These are phyloP conservation scores for Lasius fuliginosus DNA, from an alignment of 2,888 invertebrate species.

Conservation along the genomic window DNA sequence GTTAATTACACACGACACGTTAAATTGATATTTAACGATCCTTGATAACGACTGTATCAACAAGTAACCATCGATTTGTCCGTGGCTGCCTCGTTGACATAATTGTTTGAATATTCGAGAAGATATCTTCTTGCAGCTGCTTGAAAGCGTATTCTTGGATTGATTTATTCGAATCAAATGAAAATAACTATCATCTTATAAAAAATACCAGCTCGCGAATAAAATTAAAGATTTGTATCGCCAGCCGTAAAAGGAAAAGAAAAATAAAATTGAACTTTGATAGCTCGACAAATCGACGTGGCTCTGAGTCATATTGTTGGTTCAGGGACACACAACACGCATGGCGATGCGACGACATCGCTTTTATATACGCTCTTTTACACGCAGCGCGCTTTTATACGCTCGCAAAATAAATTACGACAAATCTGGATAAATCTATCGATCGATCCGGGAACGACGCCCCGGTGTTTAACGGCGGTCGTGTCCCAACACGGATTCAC, in stretches of 20 bases:
- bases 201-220: not conserved
- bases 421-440: slow-evolving; percentile 64
- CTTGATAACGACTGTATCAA: slow-evolving; percentile 65
- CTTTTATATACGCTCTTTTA: slow-evolving; percentile 27
- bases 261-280: slow-evolving; percentile 13
- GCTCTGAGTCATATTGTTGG: not conserved
- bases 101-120: not conserved
- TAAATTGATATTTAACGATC: slow-evolving; percentile 71
- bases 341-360: not conserved
- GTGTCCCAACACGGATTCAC: slow-evolving; percentile 76
- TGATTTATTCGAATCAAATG: not conserved
- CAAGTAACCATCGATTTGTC: slow-evolving; percentile 61
- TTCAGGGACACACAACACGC: not conserved
- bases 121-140: not conserved
- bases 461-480: slow-evolving; percentile 73
- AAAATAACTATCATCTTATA: not conserved
- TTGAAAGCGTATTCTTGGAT: not conserved
- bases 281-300: not conserved
- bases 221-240: not conserved
- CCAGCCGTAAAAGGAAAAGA: not conserved
- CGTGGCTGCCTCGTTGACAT: not conserved
- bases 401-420: slow-evolving; percentile 63
- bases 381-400: slow-evolving; percentile 13
- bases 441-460: slow-evolving; percentile 65
- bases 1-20: slow-evolving; percentile 57